Evolutionary conservation across 2,113 vertebrate genomes (phyloP), one percentile per base, ranked within the genome.

Genomic region (Pangasianodon gigas): DNA sequence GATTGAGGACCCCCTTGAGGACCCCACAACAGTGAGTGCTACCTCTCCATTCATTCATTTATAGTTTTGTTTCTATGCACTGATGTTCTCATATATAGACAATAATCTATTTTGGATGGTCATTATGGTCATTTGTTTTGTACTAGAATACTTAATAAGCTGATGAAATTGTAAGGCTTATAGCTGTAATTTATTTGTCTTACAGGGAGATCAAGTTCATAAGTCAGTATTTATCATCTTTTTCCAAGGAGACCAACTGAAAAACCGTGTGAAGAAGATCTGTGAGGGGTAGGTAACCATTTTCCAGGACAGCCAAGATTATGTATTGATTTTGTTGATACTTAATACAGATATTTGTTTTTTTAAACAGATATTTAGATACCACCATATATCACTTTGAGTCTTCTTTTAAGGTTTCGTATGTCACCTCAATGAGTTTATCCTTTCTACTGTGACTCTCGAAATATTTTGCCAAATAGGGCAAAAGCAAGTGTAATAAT

Each of bases 181-280:
- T 16, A 56, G 11, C 46, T 54, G 24, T 67, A 19, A 32, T 91
- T 79, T 88, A 14, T 92, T 82, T 91, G 56, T 83, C 26, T 90
- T 89, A 93, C 93, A 99, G 98, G 98, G 98, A 10, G 98, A 99
- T 94, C 96, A 98, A 44, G 98, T 99, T 93, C 97, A 98, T 96
- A 99, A 99, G 92, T 99, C 98, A 6, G 98, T 99, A 48, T 99
- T 99, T 93, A 99, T 99, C 92, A 99, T 99, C 95, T 99, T 99
- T 93, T 99, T 99, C 95, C 98, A 99, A 98, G 98, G 98, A 0
- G 98, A 99, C 94, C 98, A 99, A 88, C 92, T 99, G 93, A 99
- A 99, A 95, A 99, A 98, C 95, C 96, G 98, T 93, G 98, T 99
- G 91, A 99, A 99, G 96, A 99, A 99, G 95, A 99, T 99, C 83